phyloP scores from a whole-genome alignment of 2,888 invertebrate species.

The Phyllotreta cruciferae region DNA sequence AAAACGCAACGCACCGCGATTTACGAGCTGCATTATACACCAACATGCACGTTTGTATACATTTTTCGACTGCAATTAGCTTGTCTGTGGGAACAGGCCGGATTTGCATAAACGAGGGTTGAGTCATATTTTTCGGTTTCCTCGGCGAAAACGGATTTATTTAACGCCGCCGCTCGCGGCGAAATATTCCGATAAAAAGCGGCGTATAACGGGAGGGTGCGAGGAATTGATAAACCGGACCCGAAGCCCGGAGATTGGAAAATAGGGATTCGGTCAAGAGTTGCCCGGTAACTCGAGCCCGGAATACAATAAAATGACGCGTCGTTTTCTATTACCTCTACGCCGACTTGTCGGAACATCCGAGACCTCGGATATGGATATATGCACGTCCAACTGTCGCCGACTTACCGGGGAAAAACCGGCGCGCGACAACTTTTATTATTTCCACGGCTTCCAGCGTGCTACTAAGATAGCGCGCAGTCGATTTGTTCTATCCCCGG shows the following conservation, averaged over 20 bases:
- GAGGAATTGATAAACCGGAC: slow-evolving; percentile 18
- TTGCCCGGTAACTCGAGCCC: slow-evolving; percentile 35
- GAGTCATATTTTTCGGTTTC: no score
- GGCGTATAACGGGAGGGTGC: no score
- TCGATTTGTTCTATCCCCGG: no score
- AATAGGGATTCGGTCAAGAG: slow-evolving; percentile 38
- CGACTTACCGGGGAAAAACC: slow-evolving; percentile 1
- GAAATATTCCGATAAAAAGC: no score
- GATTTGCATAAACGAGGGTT: no score
- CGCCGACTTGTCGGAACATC: slow-evolving; percentile 33
- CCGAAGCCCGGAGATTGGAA: slow-evolving; percentile 20
- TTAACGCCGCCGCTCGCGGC: no score
- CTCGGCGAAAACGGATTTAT: no score
- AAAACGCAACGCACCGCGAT: no score
- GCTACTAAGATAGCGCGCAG: not conserved
- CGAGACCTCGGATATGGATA: slow-evolving; percentile 33
- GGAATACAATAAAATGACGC: slow-evolving; percentile 41
- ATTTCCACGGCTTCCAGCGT: not conserved
- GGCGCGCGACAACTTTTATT: slow-evolving; percentile 7
- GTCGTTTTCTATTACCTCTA: slow-evolving; percentile 40
- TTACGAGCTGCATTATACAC: no score
- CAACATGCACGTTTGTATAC: no score
- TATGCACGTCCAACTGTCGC: slow-evolving; percentile 16
- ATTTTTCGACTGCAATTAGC: no score
- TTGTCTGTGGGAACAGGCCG: no score